Base-by-base conservation (phyloP, 2,888 invertebrate genomes). In the Euplexia lucipara region DNA sequence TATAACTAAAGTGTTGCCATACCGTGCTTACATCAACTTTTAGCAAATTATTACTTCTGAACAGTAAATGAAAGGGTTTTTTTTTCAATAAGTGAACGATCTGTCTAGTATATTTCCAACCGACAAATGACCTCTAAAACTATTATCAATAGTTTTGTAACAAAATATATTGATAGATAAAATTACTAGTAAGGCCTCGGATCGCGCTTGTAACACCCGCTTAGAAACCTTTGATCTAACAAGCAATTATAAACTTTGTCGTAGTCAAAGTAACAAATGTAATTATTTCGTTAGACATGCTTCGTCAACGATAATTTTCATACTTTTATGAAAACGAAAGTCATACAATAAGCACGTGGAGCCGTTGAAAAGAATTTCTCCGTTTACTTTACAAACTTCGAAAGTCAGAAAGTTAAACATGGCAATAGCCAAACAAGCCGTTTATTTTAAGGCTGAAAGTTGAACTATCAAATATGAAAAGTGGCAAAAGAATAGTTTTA, bases 401-500 rank as follows among this genome's bases (percentile, higher is more conserved):
- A 53, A 47, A 41, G 44, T 14, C 39, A 48, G 26, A 62, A 59
- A 49, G 8, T 14, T 14, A 16, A 68, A 20, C 12, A 39, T 47
- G 14, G 6, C 32, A 20, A 26, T 37, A 49, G 20, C 0, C n/a
- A 37, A 62, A 53, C 48, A 35, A 52, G 18, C 14, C 26, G 26
- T 69, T 48, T 53, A 69, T 62, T 73, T 52, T 48, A 44, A 63
- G 72, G 85, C 86, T 62, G 4, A 68, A 84, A 78, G 49, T 63
- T 37, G 22, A 53, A 49, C 34, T n/a, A 56, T 56, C 45, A 39
- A 67, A 62, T 20, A 61, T 68, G 45, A 68, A 42, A 76, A 83
- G 75, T 64, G 73, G 62, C 48, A 88, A 88, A 71, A 83, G 80
- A 58, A 63, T 92, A 57, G 81, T 90, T 58, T 75, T 92, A 60